Conservation (phyloP, 2,113 vertebrate species). For the Chaetops frenatus region DNA sequence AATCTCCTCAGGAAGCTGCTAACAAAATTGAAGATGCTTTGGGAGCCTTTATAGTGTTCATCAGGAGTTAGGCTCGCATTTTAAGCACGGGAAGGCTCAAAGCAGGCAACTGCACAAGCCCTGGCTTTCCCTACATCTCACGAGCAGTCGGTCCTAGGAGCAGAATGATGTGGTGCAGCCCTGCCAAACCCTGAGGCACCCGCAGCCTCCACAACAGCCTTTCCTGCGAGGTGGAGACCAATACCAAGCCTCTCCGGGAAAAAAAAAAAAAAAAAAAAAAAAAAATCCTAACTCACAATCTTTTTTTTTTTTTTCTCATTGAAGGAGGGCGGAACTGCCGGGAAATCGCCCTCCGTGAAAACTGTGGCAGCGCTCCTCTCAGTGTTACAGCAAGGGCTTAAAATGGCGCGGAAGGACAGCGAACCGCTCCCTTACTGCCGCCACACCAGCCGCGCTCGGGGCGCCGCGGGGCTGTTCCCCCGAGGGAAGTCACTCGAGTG, state of each 20-base stretch:
- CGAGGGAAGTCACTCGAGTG: fast-evolving
- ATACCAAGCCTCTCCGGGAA: fast-evolving
- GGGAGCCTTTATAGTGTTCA: not conserved
- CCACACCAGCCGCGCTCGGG: not conserved
- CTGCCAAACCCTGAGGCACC: not conserved
- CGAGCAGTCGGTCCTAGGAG: not conserved
- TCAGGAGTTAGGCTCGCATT: not conserved
- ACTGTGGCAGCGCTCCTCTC: fast-evolving
- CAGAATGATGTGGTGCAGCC: fast-evolving
- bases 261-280: not conserved
- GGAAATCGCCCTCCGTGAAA: not conserved
- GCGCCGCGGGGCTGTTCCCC: not conserved
- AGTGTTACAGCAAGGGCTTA: fast-evolving
- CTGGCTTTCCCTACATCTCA: not conserved
- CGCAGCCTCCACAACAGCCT: fast-evolving
- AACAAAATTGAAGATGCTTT: not conserved
- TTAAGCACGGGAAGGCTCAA: not conserved
- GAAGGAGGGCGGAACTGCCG: fast-evolving
- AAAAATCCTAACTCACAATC: too few species aligned
- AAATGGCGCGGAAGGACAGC: not conserved
- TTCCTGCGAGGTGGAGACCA: fast-evolving
- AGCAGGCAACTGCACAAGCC: not conserved
- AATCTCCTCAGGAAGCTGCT: not conserved
- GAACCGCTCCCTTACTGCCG: not conserved
- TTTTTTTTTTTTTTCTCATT: not conserved